These are phyloP conservation scores for Gracilinanus agilis DNA, from an alignment of 2,113 vertebrate species.

Conservation along the genomic window DNA sequence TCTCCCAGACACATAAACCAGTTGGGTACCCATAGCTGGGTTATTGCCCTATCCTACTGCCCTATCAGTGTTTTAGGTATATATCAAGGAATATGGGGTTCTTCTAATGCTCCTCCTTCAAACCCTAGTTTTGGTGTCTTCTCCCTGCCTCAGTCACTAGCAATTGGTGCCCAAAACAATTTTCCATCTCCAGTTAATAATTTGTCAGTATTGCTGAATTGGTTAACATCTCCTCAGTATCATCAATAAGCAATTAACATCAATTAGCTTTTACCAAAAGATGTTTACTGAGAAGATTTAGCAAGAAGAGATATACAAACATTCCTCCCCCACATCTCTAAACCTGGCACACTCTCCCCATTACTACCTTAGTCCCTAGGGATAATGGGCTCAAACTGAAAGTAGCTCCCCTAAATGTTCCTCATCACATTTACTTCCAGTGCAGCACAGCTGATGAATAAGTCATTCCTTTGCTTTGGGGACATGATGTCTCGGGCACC, in stretches of 20 bases:
- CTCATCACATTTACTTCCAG: background rate
- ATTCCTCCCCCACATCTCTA: background rate
- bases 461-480: background rate
- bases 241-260: background rate
- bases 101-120: background rate
- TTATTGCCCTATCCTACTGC: background rate
- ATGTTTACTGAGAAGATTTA: background rate
- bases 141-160: background rate
- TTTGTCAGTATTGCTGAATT: background rate
- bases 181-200: background rate
- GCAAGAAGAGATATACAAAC: background rate
- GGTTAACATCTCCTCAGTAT: background rate
- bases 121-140: accelerated
- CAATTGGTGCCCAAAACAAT: background rate
- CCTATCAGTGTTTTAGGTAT: background rate
- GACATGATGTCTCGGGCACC: background rate
- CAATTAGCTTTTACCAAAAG: background rate
- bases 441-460: background rate
- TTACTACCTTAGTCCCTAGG: background rate
- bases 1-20: background rate
- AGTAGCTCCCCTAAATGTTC: background rate
- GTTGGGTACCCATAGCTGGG: background rate
- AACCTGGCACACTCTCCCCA: background rate
- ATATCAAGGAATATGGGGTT: background rate
- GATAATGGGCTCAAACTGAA: background rate